phyloP scores from a whole-genome alignment of 92 coral and sea anemone genomes.

The Epizoanthus rinbou region DNA sequence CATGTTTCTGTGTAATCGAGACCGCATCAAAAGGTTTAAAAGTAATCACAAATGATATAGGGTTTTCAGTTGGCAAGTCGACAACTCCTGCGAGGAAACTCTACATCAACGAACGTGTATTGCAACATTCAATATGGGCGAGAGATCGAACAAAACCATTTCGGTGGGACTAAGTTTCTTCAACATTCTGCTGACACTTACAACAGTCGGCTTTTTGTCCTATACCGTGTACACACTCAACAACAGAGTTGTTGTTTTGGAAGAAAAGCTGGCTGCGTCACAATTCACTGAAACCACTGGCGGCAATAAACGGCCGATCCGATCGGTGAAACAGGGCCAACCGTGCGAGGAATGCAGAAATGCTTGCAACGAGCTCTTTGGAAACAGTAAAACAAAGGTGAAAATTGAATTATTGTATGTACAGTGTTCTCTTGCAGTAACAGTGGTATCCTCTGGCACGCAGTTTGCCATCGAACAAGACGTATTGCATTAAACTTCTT shows the following conservation, averaged over 20 bases:
- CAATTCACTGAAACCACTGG: not conserved
- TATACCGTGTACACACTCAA: conserved; percentile 19
- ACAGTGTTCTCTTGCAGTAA: no score
- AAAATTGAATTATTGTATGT: no score
- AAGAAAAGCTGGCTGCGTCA: conserved; percentile 9
- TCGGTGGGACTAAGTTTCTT: conserved; percentile 6
- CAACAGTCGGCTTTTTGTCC: not conserved
- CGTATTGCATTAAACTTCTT: no score
- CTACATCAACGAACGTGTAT: no score
- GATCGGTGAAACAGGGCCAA: not conserved
- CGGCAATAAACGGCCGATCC: conserved; percentile 1
- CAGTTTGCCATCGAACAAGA: no score
- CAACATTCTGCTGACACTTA: conserved; percentile 19
- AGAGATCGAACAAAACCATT: not conserved
- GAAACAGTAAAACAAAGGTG: not conserved
- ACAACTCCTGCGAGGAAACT: no score
- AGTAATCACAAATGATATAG: no score
- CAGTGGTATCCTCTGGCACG: no score
- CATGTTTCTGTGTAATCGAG: no score
- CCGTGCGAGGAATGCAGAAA: conserved; percentile 14
- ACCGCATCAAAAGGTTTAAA: no score
- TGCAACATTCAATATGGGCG: not conserved
- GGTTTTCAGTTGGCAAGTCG: no score
- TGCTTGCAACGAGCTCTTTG: conserved; percentile 2
- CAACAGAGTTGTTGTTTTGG: not conserved